Percentiles rank a stretch among this genome's conserved stretches.
These are phyloP conservation scores for Gortyna flavago DNA, from an alignment of 2,888 invertebrate species.

Conservation along the genomic window DNA sequence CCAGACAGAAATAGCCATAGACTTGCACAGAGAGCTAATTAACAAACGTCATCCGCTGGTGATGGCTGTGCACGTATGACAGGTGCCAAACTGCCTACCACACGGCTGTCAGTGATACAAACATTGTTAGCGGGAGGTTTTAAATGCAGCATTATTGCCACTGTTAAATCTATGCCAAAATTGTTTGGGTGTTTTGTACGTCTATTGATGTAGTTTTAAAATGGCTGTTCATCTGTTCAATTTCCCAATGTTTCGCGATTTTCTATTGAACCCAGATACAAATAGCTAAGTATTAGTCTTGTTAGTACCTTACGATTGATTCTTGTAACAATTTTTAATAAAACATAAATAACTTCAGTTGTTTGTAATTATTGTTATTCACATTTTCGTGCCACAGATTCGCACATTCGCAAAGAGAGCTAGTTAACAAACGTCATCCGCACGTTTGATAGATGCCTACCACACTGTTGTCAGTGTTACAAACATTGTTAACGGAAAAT, in stretches of 20 bases:
- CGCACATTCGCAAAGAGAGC: not conserved
- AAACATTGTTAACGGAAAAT: slow-evolving; percentile 7
- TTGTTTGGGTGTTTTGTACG: not conserved
- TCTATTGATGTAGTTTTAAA: not conserved
- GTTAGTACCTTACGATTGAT: not conserved
- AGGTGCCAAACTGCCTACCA: slow-evolving; percentile 26
- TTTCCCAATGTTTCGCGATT: not conserved
- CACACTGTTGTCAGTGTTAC: slow-evolving; percentile 22
- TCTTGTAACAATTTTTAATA: not conserved
- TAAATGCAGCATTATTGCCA: slow-evolving; percentile 16
- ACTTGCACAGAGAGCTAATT: not conserved
- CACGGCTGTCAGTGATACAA: slow-evolving; percentile 14
- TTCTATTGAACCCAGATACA: not conserved
- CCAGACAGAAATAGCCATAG: not conserved
- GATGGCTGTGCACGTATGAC: slow-evolving; percentile 15
- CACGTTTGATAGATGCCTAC: slow-evolving; percentile 28
- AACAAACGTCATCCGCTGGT: slow-evolving; percentile 9
- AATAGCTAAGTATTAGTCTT: not conserved
- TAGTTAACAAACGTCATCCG: slow-evolving; percentile 14
- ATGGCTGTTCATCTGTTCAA: not conserved
- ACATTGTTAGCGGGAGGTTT: slow-evolving; percentile 6
- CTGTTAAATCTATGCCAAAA: slow-evolving; percentile 3
- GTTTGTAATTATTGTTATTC: not conserved
- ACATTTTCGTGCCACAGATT: not conserved
- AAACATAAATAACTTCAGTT: not conserved